Base-by-base conservation (phyloP, 2,113 vertebrate species). In the Actinemys pallida region DNA sequence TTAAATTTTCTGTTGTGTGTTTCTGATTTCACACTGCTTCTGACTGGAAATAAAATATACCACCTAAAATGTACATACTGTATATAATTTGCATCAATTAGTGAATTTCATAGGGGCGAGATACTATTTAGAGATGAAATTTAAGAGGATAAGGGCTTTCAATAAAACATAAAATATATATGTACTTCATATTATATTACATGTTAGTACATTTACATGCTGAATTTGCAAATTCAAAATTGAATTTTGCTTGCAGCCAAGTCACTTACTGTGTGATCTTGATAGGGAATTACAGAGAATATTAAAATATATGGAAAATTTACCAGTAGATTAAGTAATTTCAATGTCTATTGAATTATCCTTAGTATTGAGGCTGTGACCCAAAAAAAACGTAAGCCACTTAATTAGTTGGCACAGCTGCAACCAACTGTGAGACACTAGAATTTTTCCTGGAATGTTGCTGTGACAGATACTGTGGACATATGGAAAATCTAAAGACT, bases 271-370 rank as follows among this genome's bases (percentile, higher is more conserved):
- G 4, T 94, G 20, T 4, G 69, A 20, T 89, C 69, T n/a, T 89
- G 22, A 29, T 81, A 56, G 47, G 75, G 10, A 82, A 49, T 17
- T 39, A 54, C 25, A 47, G 11, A 88, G 8, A 17, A 49, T 42
- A 83, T 39, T 53, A 91, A 91, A 88, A 22, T 3, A 83, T 25
- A 42, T 54, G 11, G 5, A 83, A 80, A 84, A 4, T 62, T 4
- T 54, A 47, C 27, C 49, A 84, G 22, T 39, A 8, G 78, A 54
- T 91, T 10, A 65, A 54, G 10, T 72, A 8, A 62, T 87, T 81
- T 85, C 85, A 8, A 29, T 50, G 42, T 81, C 31, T 82, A 0
- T 0, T 5, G 0, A 81, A 9, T 83, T 94, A 78, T 45, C 25
- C 83, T 88, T 45, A 50, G 35, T 79, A 5, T 45, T 81, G 19